These are phyloP conservation scores for Indicator maculatus DNA, from an alignment of 2,113 vertebrate genomes.

Conservation along the genomic window DNA sequence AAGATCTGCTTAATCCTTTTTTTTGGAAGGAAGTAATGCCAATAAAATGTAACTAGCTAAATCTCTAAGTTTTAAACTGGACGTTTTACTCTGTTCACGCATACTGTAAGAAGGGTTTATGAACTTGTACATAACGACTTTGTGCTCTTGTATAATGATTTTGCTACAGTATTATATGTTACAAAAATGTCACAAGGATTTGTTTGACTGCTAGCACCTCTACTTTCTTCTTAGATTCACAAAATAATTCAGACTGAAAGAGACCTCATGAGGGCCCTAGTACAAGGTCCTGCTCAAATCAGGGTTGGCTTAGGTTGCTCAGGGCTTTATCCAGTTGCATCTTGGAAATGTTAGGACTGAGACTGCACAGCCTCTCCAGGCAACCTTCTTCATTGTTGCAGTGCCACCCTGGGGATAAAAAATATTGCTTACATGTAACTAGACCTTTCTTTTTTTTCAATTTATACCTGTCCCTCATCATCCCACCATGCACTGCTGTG, in stretches of 20 bases:
- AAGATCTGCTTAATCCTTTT: not conserved
- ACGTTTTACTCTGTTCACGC: not conserved
- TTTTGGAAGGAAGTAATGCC: not conserved
- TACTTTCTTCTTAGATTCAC: not conserved
- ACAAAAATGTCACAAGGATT: not conserved
- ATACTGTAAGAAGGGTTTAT: not conserved
- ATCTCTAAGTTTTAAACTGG: not conserved
- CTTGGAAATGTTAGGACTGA: not conserved
- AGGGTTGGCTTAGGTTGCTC: not conserved
- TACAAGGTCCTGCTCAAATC: not conserved
- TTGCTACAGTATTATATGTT: not conserved
- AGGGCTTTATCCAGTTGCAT: not conserved
- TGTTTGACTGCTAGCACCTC: not conserved
- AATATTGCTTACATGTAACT: not conserved
- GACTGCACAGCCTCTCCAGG: not conserved
- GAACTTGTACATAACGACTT: not conserved
- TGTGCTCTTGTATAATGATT: not conserved
- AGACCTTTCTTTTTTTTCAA: not conserved
- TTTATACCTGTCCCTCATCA: not conserved
- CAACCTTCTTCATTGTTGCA: not conserved
- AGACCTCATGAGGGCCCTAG: not conserved
- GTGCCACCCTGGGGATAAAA: not conserved
- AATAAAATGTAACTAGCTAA: conserved; percentile 18
- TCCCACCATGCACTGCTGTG: not conserved
- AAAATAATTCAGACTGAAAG: not conserved